Evolutionary conservation across 2,797 vertebrate species (phyloP).

Genomic region (Peromyscus nudipes): DNA sequence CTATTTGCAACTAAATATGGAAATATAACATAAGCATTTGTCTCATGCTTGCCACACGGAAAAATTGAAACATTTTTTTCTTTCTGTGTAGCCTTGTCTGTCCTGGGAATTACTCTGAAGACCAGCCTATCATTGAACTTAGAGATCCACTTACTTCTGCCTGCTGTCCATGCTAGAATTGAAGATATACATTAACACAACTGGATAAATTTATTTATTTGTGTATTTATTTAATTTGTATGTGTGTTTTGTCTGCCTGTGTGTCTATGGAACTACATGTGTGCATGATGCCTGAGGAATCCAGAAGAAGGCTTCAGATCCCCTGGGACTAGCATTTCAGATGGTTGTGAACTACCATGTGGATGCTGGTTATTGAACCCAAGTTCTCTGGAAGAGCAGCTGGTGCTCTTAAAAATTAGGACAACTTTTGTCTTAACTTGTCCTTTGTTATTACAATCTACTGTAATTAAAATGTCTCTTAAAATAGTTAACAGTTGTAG

Average conservation of each 20-base stretch:
- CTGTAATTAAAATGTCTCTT: constrained; percentile 11
- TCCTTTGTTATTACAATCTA: neutral
- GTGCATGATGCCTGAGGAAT: neutral
- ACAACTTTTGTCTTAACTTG: neutral
- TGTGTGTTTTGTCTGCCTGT: neutral
- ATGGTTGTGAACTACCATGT: neutral
- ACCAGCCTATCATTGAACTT: neutral
- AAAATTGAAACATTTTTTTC: neutral
- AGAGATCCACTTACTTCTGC: neutral
- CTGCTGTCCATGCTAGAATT: too few species aligned
- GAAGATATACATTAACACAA: neutral
- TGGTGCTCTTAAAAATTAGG: neutral
- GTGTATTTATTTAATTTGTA: neutral
- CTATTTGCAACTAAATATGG: neutral
- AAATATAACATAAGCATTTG: neutral
- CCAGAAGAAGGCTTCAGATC: neutral
- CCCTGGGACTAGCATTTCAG: neutral
- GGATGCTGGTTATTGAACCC: neutral
- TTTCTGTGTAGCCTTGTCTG: neutral
- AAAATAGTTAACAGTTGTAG: constrained; percentile 13
- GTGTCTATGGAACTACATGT: neutral
- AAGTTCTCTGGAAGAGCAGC: neutral
- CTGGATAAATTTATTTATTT: neutral
- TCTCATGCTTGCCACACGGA: neutral
- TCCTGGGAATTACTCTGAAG: neutral